phyloP scores from a whole-genome alignment of 2,113 vertebrate species.

The Hippocampus guttulatus region DNA sequence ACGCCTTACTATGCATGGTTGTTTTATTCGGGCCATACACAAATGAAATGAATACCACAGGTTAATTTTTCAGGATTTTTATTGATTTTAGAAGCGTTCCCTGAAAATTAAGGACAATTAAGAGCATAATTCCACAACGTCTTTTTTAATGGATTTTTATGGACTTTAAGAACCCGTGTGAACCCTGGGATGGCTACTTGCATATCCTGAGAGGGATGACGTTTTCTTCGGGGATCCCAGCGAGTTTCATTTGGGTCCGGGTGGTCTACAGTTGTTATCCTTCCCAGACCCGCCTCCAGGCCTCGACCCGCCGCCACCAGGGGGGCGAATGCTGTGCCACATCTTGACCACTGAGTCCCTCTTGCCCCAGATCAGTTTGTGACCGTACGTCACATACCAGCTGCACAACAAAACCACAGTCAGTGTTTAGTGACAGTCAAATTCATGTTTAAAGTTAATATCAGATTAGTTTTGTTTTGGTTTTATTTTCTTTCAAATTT shows the following conservation, averaged over 20 bases:
- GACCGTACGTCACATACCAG: conserved; percentile 86
- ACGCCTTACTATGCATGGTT: no score
- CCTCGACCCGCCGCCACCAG: conserved; percentile 49
- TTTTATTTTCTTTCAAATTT: not conserved
- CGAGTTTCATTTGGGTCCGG: conserved; percentile 20
- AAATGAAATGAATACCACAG: no score
- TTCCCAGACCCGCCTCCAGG: conserved; percentile 64
- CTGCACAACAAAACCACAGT: conserved; percentile 53
- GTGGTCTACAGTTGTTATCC: conserved; percentile 31
- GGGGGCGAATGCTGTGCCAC: conserved; percentile 81
- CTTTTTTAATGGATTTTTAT: no score
- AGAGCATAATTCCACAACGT: not conserved
- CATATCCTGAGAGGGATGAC: not conserved
- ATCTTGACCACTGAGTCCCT: conserved; percentile 89
- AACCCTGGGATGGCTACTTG: not conserved
- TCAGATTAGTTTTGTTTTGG: no score
- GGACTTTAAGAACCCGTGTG: no score
- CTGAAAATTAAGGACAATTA: no score
- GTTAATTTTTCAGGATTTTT: no score
- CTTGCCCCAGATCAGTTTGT: conserved; percentile 94
- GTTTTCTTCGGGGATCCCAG: conserved; percentile 9
- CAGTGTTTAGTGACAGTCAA: not conserved
- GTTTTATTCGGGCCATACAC: no score
- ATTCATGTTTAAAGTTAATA: no score
- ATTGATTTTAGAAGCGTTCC: no score